Evolutionary conservation across 2,888 invertebrate genomes (phyloP).

Genomic region (Eilema griseolum): DNA sequence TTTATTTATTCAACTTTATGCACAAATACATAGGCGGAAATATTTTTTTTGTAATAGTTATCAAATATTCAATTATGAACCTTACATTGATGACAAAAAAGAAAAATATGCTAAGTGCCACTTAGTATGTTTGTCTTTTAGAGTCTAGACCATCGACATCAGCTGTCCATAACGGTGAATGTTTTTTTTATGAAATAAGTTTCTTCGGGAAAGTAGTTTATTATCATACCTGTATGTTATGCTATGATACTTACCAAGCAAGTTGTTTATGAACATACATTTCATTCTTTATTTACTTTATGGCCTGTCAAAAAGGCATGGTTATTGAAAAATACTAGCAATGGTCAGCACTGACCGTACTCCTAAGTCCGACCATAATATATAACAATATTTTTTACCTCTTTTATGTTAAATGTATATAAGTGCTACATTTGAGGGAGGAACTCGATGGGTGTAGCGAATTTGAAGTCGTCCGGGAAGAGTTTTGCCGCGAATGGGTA

Average conservation of each 20-base stretch:
- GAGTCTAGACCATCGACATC: too few relatives aligned
- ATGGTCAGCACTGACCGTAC: background rate
- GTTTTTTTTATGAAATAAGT: background rate
- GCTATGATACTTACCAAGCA: background rate
- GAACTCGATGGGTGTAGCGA: constrained; percentile 97
- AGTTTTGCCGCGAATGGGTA: constrained; percentile 96
- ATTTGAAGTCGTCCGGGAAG: constrained; percentile 98
- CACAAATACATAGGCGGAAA: too few relatives aligned
- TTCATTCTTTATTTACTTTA: background rate
- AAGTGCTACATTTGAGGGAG: constrained; percentile 93
- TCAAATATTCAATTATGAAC: too few relatives aligned
- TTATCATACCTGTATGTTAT: too few relatives aligned
- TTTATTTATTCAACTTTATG: too few relatives aligned
- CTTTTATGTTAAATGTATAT: background rate
- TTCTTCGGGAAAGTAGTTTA: background rate
- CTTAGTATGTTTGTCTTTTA: too few relatives aligned
- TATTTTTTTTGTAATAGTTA: too few relatives aligned
- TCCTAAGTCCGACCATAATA: constrained; percentile 9
- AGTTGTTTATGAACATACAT: background rate
- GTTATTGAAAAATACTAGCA: background rate
- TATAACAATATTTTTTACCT: constrained; percentile 6
- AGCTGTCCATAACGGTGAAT: too few relatives aligned
- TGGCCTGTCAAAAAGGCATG: background rate
- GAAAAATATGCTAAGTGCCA: too few relatives aligned
- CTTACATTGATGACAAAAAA: too few relatives aligned